phyloP scores from a whole-genome alignment of 1,140 invertebrate genomes.

The Brachionus manjavacas region DNA sequence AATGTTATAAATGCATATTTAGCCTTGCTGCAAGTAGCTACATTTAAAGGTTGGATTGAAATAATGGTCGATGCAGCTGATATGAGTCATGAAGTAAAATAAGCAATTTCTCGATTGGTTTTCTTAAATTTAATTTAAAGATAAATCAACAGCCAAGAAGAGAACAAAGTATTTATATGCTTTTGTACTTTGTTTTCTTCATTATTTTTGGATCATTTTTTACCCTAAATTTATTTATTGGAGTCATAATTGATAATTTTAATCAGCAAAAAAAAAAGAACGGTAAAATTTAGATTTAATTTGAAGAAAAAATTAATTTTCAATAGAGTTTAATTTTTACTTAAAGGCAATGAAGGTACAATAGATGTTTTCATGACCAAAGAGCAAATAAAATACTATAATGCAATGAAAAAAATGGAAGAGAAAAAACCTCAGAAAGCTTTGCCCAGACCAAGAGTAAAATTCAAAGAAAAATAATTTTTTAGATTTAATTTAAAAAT shows the following conservation, averaged over 20 bases:
- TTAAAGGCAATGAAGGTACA: conserved; percentile 73
- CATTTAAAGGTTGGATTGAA: conserved; percentile 79
- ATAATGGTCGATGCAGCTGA: conserved; percentile 98
- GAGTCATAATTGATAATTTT: conserved; percentile 96
- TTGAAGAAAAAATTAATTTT: not conserved
- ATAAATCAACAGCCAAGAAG: conserved; percentile 79
- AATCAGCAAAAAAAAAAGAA: conserved; percentile 97
- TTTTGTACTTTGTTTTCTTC: conserved; percentile 95
- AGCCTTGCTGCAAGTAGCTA: conserved; percentile 92
- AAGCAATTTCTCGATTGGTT: not conserved
- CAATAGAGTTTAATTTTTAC: not conserved
- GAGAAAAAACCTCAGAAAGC: conserved; percentile 95
- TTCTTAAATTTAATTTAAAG: conserved; percentile 60
- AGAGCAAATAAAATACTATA: conserved; percentile 99
- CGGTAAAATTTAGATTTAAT: conserved; percentile 8
- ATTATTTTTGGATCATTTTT: conserved; percentile 96
- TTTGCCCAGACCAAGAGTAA: conserved; percentile 86
- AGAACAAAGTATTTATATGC: conserved; percentile 93
- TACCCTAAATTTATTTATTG: conserved; percentile 93
- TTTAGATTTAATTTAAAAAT: conserved; percentile 43
- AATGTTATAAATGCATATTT: conserved; percentile 94
- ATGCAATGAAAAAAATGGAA: conserved; percentile 99
- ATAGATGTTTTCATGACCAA: conserved; percentile 99
- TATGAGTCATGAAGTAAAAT: conserved; percentile 70
- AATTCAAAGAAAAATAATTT: conserved; percentile 44